A percentile compares a stretch with the other conserved stretches of the same genome.
phyloP scores from a whole-genome alignment of 1,140 invertebrate species.

The Pseudomyrmex pallidus region DNA sequence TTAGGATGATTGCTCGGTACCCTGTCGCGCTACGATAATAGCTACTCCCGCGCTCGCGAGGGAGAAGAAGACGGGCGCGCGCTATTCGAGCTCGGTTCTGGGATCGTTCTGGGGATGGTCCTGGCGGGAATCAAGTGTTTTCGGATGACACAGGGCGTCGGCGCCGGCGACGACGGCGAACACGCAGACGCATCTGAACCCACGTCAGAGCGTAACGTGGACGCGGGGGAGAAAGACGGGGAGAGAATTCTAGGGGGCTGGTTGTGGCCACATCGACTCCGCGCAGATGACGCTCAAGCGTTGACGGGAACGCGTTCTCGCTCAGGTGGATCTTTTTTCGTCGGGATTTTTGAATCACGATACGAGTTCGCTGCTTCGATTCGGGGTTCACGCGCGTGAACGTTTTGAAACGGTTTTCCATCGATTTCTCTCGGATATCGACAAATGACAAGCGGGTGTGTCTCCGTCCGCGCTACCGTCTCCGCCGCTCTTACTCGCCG shows the following conservation, averaged over 20 bases:
- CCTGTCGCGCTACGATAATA: background rate
- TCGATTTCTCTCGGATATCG: conserved; percentile 21
- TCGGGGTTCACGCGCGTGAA: conserved; percentile 38
- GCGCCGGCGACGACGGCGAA: conserved; percentile 56
- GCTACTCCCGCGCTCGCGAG: background rate
- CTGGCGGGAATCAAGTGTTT: conserved; percentile 46
- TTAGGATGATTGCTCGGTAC: background rate
- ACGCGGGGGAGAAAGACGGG: conserved; percentile 10
- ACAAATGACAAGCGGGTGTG: conserved; percentile 36
- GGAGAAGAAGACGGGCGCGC: conserved; percentile 26
- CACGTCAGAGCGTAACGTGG: conserved; percentile 39
- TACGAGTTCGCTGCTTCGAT: background rate
- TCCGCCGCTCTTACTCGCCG: background rate
- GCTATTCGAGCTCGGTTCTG: conserved; percentile 58
- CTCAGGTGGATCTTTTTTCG: no score
- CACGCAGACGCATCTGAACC: conserved; percentile 76
- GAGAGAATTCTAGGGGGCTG: conserved; percentile 1
- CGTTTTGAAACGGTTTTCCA: background rate
- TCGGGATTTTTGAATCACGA: background rate
- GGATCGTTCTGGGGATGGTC: conserved; percentile 53
- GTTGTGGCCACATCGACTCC: background rate
- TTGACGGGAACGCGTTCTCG: background rate
- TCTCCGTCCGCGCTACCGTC: background rate
- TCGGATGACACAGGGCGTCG: conserved; percentile 67
- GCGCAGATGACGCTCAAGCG: conserved; percentile 7